Evolutionary conservation across 2,113 vertebrate genomes (phyloP).

Genomic region (Psittacula cyanocephala): DNA sequence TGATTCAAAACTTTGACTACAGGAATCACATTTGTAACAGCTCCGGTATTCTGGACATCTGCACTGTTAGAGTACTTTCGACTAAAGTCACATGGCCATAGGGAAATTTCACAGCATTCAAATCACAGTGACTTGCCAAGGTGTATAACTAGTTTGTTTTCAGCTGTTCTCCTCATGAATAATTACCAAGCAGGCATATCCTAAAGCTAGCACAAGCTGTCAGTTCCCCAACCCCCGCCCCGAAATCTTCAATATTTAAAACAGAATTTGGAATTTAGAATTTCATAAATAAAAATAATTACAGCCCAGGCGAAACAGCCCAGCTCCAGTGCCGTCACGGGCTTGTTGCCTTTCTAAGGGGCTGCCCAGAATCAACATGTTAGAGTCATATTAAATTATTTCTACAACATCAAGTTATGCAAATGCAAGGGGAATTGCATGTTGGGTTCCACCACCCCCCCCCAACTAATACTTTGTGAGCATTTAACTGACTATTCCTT

Average conservation of each 20-base stretch:
- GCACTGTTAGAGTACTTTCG: constrained; percentile 74
- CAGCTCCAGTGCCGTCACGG: constrained; percentile 43
- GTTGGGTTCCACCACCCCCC: not conserved
- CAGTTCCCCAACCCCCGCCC: constrained; percentile 70
- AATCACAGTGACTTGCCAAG: constrained; percentile 80
- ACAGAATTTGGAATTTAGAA: constrained; percentile 79
- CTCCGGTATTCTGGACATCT: constrained; percentile 76
- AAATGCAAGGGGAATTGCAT: constrained; percentile 16
- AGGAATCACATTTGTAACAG: constrained; percentile 71
- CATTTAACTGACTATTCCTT: constrained; percentile 39
- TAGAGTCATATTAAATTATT: constrained; percentile 25
- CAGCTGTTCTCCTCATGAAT: constrained; percentile 87
- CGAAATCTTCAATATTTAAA: constrained; percentile 88
- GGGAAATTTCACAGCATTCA: constrained; percentile 82
- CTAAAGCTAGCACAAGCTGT: constrained; percentile 89
- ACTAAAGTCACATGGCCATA: constrained; percentile 81
- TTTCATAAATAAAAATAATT: constrained; percentile 83
- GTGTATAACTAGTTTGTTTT: constrained; percentile 88
- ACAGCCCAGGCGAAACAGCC: constrained; percentile 71
- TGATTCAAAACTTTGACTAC: constrained; percentile 65
- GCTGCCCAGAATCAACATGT: not conserved
- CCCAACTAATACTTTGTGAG: constrained; percentile 8
- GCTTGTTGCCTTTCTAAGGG: not conserved
- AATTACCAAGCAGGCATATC: constrained; percentile 85
- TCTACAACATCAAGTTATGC: not conserved